Conservation (phyloP, 2,888 invertebrate species). For the Resseliella maxima region DNA sequence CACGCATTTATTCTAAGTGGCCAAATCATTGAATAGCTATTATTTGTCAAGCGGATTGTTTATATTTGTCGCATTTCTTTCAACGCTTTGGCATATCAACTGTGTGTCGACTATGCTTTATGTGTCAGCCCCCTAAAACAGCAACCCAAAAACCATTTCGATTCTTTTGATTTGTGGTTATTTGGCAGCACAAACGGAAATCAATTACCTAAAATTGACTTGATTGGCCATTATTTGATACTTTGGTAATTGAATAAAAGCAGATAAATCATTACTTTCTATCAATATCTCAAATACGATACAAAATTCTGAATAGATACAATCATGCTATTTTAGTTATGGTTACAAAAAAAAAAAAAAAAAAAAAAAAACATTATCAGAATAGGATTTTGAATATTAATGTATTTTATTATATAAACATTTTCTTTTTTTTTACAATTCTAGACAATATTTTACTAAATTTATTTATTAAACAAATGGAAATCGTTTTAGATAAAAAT, state of each 20-base stretch:
- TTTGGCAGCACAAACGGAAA: not conserved
- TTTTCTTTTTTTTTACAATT: no score
- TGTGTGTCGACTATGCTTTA: not conserved
- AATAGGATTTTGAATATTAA: no score
- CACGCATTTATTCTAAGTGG: conserved; percentile 36
- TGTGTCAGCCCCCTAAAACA: not conserved
- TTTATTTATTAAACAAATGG: no score
- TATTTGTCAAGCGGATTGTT: not conserved
- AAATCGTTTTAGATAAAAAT: no score
- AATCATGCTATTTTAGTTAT: no score
- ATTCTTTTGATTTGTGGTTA: not conserved
- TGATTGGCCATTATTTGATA: conserved; percentile 16
- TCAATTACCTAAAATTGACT: conserved; percentile 46
- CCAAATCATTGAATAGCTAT: conserved; percentile 7
- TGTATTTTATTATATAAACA: no score
- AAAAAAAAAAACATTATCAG: no score
- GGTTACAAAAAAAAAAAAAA: no score
- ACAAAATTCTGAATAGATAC: no score
- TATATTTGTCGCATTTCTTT: conserved; percentile 1
- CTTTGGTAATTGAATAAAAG: not conserved
- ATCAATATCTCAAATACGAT: not conserved
- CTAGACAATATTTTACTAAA: no score
- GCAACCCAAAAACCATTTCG: not conserved
- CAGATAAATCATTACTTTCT: not conserved
- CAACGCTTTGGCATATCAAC: not conserved